Conservation (phyloP, 2,113 vertebrate genomes). For the Ageneiosus marmoratus region DNA sequence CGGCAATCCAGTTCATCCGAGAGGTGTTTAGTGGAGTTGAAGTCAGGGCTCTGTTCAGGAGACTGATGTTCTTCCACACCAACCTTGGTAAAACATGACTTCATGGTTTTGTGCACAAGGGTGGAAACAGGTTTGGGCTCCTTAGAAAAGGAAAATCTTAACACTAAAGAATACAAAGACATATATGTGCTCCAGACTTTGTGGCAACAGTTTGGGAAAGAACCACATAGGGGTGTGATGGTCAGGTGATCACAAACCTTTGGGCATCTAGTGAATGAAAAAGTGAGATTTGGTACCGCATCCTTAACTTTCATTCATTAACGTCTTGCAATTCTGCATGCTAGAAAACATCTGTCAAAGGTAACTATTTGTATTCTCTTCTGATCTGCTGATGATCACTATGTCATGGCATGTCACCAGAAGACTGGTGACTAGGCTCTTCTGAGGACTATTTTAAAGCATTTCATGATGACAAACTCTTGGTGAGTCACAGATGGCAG, state of each 20-base stretch:
- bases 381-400: neutral
- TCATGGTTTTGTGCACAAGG: neutral
- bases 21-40: neutral
- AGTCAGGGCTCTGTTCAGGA: neutral
- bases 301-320: neutral
- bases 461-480: slow-evolving; percentile 41
- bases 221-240: too few relatives aligned
- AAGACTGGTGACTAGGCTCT: neutral
- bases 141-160: neutral
- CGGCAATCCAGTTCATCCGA: neutral
- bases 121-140: too few relatives aligned
- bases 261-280: neutral
- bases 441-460: slow-evolving; percentile 10
- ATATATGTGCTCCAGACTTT: neutral
- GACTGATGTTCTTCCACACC: neutral
- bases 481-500: slow-evolving; percentile 57
- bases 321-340: neutral
- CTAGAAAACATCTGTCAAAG: neutral
- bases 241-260: neutral
- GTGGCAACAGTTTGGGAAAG: neutral
- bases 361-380: neutral
- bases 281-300: too few relatives aligned
- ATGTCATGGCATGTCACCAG: neutral
- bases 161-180: neutral
- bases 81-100: neutral